Base-by-base conservation (phyloP, 1,140 invertebrate species). In the Conus betulinus region DNA sequence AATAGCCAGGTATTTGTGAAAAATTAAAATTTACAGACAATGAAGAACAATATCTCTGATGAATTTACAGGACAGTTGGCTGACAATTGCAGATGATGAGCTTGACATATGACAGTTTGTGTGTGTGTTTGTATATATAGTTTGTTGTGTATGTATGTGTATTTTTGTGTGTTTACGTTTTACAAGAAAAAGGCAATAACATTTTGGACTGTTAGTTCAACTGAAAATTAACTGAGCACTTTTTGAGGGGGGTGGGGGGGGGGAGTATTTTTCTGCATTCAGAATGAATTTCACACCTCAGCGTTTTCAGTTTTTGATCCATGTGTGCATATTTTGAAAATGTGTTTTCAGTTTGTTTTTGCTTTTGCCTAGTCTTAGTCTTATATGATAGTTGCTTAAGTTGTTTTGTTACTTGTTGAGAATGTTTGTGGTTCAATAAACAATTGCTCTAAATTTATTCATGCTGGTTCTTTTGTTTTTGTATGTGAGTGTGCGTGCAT, bases 401-500 rank as follows among this genome's bases (percentile, higher is more conserved):
- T 63, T 63, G 17, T 13, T 63, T 63, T 63, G 10, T 63, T 63
- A 63, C 0, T 63, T 63, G 60, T 20, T 20, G 60, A 63, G 60
- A 63, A 13, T 63, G 60, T 63, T 63, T 13, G 74, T 17, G n/a
- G 8, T 2, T 78, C 74, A 78, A 78, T n/a, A 78, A 78, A 78
- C 23, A 39, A 23, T 78, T 78, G 74, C n/a, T 17, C 74, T n/a
- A 39, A 78, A 78, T n/a, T n/a, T 2, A 25, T 17, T 17, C 74
- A 78, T 78, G 23, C 23, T 78, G 13, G 27, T n/a, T 78, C 27
- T 78, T n/a, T 15, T 78, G 74, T 78, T 2, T 78, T 15, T 78
- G 74, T 78, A 23, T 78, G 74, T 5, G 74, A 17, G 74, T 78
- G 74, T 78, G 74, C n/a, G 74, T 78, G 74, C n/a, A 23, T 78